A percentile compares a stretch with the other conserved stretches of the same genome.
phyloP scores from a whole-genome alignment of 2,797 vertebrate genomes.

The Lates japonicus region DNA sequence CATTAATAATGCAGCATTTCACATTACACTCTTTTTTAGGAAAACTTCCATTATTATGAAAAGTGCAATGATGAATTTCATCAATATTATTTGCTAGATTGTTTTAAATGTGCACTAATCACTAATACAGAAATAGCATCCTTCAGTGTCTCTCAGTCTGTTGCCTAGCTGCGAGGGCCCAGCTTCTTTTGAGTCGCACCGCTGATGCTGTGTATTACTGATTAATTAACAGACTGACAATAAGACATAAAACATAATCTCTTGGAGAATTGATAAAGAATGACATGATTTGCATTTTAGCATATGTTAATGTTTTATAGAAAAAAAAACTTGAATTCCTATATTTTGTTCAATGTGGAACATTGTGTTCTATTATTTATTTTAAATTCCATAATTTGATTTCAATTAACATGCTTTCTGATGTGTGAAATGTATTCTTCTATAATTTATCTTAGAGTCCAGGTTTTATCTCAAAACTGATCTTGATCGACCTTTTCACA shows the following conservation, averaged over 20 bases:
- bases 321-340: neutral
- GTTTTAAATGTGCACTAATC: neutral
- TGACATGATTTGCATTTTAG: slow-evolving; percentile 11
- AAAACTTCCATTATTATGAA: neutral
- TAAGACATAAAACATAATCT: slow-evolving; percentile 7
- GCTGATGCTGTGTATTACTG: slow-evolving; percentile 29
- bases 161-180: slow-evolving; percentile 49
- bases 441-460: slow-evolving; percentile 48
- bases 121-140: neutral
- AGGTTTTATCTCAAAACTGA: slow-evolving; percentile 58
- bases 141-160: slow-evolving; percentile 22
- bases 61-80: neutral
- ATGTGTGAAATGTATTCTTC: slow-evolving; percentile 15
- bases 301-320: neutral
- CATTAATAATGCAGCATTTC: neutral
- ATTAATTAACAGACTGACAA: slow-evolving; percentile 24
- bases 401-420: slow-evolving; percentile 27
- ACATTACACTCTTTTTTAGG: neutral
- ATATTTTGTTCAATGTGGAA: neutral
- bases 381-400: neutral
- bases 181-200: slow-evolving; percentile 19
- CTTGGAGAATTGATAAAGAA: neutral
- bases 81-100: neutral
- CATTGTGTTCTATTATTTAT: neutral
- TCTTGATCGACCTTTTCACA: slow-evolving; percentile 75